A percentile compares a stretch with the other conserved stretches of the same genome.
Conservation (phyloP, 2,888 invertebrate species). For the Zygogramma bicolorata region DNA sequence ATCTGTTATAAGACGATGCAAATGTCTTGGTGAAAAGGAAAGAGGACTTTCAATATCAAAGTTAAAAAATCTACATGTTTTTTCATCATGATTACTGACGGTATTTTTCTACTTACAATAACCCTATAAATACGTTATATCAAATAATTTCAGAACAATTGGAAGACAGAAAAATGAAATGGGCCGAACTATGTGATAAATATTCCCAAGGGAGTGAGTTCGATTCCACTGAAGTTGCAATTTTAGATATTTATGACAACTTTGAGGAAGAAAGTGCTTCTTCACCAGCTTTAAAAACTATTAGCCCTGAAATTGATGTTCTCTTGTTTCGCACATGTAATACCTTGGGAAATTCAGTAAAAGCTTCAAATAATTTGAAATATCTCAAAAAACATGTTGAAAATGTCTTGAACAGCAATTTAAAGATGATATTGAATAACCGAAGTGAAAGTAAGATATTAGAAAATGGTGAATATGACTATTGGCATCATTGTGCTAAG, state of each 20-base stretch:
- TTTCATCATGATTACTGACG: neutral
- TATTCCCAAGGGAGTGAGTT: neutral
- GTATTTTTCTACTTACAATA: neutral
- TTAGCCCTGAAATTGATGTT: neutral
- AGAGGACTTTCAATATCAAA: too few relatives aligned
- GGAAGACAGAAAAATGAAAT: neutral
- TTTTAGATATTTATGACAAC: neutral
- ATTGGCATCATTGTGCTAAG: conserved; percentile 29
- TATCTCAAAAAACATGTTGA: conserved; percentile 35
- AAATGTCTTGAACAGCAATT: conserved; percentile 14
- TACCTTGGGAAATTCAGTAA: neutral
- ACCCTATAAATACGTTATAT: too few relatives aligned
- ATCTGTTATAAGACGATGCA: too few relatives aligned
- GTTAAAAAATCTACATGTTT: too few relatives aligned
- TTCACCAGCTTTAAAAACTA: neutral
- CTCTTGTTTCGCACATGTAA: neutral
- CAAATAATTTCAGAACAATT: neutral
- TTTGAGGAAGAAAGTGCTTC: neutral
- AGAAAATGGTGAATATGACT: conserved; percentile 18
- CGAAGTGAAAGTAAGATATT: conserved; percentile 21
- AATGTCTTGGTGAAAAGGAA: too few relatives aligned
- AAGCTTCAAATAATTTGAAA: neutral
- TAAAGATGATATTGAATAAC: conserved; percentile 10
- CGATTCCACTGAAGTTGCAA: neutral
- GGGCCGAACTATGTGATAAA: neutral